Percentiles rank a stretch among this genome's conserved stretches.
phyloP scores from a whole-genome alignment of 2,113 vertebrate genomes.

The Gracilinanus agilis region DNA sequence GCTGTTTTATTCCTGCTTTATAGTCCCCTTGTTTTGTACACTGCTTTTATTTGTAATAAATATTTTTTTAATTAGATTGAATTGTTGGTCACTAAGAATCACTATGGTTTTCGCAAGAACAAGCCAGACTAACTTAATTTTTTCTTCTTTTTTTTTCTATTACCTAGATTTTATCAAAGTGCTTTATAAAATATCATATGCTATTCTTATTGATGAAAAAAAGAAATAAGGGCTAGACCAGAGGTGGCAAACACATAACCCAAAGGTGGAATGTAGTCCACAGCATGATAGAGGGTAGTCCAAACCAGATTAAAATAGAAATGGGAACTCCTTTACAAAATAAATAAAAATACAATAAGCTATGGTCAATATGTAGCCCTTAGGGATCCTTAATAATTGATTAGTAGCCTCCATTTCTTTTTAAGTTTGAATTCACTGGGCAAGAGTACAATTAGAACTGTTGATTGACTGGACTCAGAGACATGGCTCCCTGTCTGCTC shows the following conservation, averaged over 20 bases:
- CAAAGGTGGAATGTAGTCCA: background rate
- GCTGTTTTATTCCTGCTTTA: background rate
- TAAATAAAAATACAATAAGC: background rate
- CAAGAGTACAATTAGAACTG: background rate
- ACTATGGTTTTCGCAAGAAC: background rate
- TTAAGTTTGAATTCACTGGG: background rate
- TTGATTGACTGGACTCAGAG: background rate
- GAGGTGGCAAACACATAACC: background rate
- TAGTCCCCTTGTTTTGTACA: background rate
- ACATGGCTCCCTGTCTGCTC: background rate
- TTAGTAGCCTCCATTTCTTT: background rate
- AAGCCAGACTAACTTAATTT: background rate
- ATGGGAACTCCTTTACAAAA: background rate
- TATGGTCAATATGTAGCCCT: background rate
- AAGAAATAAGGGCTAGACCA: background rate
- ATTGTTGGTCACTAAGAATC: background rate
- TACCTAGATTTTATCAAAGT: background rate
- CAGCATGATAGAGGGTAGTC: background rate
- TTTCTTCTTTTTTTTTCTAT: background rate
- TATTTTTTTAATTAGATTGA: background rate
- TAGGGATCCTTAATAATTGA: background rate
- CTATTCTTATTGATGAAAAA: background rate
- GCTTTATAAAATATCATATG: background rate
- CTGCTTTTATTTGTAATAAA: background rate
- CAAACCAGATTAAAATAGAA: background rate